Base-by-base conservation (phyloP, 2,888 invertebrate species). In the Tromatobia lineatoria region DNA sequence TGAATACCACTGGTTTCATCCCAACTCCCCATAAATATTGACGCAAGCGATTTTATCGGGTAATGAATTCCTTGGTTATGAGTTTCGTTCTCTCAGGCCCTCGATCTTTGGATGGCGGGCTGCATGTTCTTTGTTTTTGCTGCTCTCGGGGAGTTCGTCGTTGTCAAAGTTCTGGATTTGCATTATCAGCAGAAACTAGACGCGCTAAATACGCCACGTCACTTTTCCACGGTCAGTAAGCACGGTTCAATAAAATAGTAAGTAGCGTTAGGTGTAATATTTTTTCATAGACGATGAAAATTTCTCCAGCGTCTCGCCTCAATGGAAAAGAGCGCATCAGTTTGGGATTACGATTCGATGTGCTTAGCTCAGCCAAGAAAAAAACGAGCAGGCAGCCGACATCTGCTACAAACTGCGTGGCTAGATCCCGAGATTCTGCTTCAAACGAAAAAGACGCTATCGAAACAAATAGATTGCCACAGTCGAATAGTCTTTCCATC, bases 91-190 rank as follows among this genome's bases (percentile, higher is more conserved):
- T 88, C 90, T 93, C 64, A 97, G 97, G 97, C 97, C 1, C 94
- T 97, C 54, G 97, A 97, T 92, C 94, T 97, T 11, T 98, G 98
- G 98, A 97, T 98, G 97, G 97, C 97, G 4, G 97, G 97, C 6
- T 98, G 98, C 90, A 97, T 98, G 97, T 95, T 97, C 90, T 97
- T 97, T 83, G 97, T 97, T 3, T 98, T 98, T 91, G 97, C 97
- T 0, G 97, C 98, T 0, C 94, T 98, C 23, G 96, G 96, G 20
- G 98, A 98, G 94, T 98, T 98, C 90, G 97, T 97, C 0, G 96
- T 97, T 0, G 97, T 97, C 11, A 97, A 97, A 94, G 97, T 97
- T 0, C 92, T 98, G 82, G 97, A 97, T 90, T 96, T 97, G 80
- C 96, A 96, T 90, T 96, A 97, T 89, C 96, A 97, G 92, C 92